Evolutionary conservation across 2,888 invertebrate genomes (phyloP).

Genomic region (Pycnomerus fuliginosus): DNA sequence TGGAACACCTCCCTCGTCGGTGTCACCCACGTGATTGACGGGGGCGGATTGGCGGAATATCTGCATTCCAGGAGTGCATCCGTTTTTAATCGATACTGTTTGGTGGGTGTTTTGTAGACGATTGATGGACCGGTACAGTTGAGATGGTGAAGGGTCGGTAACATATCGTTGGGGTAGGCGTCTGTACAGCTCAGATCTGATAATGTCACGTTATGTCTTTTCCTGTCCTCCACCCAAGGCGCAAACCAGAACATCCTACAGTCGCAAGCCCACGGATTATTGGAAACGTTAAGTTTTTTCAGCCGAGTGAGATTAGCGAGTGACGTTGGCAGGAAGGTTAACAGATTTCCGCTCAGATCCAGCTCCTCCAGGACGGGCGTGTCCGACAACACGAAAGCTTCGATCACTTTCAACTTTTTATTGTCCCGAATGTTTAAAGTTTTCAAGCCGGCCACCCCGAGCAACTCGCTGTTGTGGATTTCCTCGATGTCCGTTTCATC

Average conservation of each 20-base stretch:
- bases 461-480: conserved; percentile 65
- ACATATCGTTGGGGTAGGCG: conserved; percentile 66
- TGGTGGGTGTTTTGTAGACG: conserved; percentile 60
- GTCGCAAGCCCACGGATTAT: conserved; percentile 84
- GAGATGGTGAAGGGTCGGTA: conserved; percentile 65
- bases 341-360: conserved; percentile 69
- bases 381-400: conserved; percentile 63
- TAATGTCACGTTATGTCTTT: conserved; percentile 52
- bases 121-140: conserved; percentile 68
- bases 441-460: conserved; percentile 62
- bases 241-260: conserved; percentile 62
- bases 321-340: conserved; percentile 70
- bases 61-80: conserved; percentile 74
- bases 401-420: conserved; percentile 60
- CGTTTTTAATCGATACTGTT: conserved; percentile 62
- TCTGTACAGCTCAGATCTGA: conserved; percentile 65
- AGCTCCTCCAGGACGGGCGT: conserved; percentile 61
- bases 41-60: conserved; percentile 64
- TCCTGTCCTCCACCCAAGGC: conserved; percentile 49
- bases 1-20: conserved; percentile 71
- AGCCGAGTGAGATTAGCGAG: conserved; percentile 65
- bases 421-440: conserved; percentile 65
- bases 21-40: conserved; percentile 85
- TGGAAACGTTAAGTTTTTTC: conserved; percentile 64
- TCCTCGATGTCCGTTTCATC: conserved; percentile 67